Conservation (phyloP, 2,113 vertebrate species). For the Calyptommatus sinebrachiatus region DNA sequence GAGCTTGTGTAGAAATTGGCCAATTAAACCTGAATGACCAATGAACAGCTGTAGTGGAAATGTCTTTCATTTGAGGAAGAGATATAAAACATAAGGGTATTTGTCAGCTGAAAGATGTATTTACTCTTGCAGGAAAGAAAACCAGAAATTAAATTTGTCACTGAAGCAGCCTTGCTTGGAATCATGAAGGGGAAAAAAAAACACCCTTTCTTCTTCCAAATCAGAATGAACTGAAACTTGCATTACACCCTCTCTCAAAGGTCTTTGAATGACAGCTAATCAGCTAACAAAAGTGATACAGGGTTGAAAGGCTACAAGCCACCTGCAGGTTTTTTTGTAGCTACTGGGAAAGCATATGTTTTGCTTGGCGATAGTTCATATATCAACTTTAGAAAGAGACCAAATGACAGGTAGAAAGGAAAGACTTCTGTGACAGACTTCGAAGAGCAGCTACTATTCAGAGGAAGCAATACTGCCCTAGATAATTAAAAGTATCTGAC, state of each 20-base stretch:
- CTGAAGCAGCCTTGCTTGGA: slow-evolving; percentile 35
- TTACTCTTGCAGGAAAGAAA: slow-evolving; percentile 60
- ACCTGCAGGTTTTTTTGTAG: not conserved
- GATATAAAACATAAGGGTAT: slow-evolving; percentile 28
- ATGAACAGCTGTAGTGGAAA: slow-evolving; percentile 54
- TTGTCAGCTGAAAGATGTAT: slow-evolving; percentile 61
- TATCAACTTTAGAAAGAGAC: not conserved
- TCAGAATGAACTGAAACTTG: slow-evolving; percentile 37
- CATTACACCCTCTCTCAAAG: slow-evolving; percentile 38
- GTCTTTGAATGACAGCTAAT: slow-evolving; percentile 17
- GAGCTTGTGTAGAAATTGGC: slow-evolving; percentile 65
- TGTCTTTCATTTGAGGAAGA: slow-evolving; percentile 48
- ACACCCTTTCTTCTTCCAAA: slow-evolving; percentile 41
- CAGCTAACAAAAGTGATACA: slow-evolving; percentile 13
- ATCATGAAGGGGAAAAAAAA: slow-evolving; percentile 42
- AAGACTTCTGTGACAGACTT: not conserved
- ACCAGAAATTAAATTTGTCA: slow-evolving; percentile 64
- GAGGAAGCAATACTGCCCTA: not conserved
- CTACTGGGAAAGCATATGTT: not conserved
- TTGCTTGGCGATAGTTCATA: not conserved
- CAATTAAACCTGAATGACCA: slow-evolving; percentile 70
- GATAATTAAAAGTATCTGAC: not conserved
- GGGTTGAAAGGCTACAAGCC: slow-evolving; percentile 10
- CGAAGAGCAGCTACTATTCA: not conserved
- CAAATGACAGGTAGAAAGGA: not conserved